Evolutionary conservation across 2,797 vertebrate genomes (phyloP).

Genomic region (Paguma larvata): DNA sequence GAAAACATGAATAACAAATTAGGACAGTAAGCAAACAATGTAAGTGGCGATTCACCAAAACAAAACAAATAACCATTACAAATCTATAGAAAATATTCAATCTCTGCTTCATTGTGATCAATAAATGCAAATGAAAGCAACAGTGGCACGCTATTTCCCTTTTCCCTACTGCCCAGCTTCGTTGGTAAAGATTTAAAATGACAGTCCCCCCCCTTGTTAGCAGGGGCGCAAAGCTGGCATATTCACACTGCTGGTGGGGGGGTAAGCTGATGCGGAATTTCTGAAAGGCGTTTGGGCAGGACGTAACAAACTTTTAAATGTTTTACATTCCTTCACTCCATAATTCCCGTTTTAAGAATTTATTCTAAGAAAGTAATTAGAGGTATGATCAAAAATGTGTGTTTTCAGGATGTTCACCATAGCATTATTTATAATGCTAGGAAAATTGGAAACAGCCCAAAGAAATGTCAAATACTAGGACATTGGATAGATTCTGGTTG

Average conservation of each 20-base stretch:
- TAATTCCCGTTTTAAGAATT: neutral
- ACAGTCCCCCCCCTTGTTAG: neutral
- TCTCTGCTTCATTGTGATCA: neutral
- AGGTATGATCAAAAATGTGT: neutral
- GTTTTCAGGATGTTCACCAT: neutral
- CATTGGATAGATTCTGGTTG: neutral
- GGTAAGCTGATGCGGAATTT: neutral
- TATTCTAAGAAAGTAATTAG: constrained; percentile 21
- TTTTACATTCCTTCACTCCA: neutral
- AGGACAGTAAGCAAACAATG: neutral
- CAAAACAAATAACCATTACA: neutral
- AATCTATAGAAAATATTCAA: neutral
- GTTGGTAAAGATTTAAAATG: neutral
- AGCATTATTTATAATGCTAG: neutral
- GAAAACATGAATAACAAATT: neutral
- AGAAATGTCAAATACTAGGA: constrained; percentile 25
- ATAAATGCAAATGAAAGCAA: constrained; percentile 11
- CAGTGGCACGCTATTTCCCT: neutral
- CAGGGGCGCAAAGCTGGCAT: neutral
- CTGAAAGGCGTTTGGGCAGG: neutral
- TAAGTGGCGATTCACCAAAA: neutral
- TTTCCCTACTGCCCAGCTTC: neutral
- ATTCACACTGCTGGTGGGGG: neutral
- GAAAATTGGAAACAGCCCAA: neutral
- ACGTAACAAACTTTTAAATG: neutral